Evolutionary conservation across 2,113 vertebrate species (phyloP).

Genomic region (Mionectes macconnelli): DNA sequence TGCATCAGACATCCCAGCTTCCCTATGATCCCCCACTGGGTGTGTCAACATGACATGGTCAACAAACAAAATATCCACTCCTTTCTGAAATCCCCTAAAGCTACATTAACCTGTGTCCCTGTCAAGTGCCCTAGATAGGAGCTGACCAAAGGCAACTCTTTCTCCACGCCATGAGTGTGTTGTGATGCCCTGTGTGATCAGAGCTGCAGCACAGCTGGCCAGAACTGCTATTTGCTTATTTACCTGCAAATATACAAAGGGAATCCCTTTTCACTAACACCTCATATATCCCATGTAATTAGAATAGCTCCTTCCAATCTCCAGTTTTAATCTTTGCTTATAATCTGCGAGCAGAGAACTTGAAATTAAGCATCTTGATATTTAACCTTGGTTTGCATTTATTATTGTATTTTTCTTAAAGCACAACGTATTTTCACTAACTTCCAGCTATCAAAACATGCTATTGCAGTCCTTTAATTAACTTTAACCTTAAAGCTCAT

Average conservation of each 20-base stretch:
- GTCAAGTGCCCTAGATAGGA: background rate
- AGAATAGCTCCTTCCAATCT: background rate
- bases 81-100: background rate
- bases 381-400: background rate
- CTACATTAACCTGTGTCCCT: background rate
- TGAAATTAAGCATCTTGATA: background rate
- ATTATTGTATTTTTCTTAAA: background rate
- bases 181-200: rapidly evolving
- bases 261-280: background rate
- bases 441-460: background rate
- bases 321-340: background rate
- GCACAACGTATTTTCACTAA: background rate
- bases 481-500: background rate
- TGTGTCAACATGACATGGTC: no score
- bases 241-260: background rate
- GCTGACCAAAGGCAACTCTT: background rate
- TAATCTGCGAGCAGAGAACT: background rate
- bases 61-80: background rate
- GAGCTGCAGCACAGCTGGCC: background rate
- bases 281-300: background rate
- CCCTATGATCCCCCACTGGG: background rate
- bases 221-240: background rate
- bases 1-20: background rate
- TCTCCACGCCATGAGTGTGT: rapidly evolving
- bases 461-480: background rate